Percentiles rank a stretch among this genome's conserved stretches.
These are phyloP conservation scores for Rapana venosa DNA, from an alignment of 2,888 invertebrate species.

Conservation along the genomic window DNA sequence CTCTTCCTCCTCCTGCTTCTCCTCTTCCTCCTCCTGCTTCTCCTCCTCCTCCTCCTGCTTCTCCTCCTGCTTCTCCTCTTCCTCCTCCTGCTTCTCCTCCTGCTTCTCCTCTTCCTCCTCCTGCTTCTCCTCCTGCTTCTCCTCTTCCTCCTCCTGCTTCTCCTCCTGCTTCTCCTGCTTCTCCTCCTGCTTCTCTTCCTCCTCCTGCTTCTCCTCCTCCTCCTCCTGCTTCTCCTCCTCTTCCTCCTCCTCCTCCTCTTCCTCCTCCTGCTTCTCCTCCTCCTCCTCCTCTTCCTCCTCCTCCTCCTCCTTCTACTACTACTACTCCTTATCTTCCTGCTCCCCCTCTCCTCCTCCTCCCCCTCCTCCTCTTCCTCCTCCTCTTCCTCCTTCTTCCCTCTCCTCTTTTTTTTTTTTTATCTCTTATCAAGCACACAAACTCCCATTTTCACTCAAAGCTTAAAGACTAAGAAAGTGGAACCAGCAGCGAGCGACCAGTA, in stretches of 20 bases:
- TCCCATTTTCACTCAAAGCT: background rate
- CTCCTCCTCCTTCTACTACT: background rate
- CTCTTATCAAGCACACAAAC: background rate
- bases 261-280: background rate
- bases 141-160: background rate
- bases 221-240: background rate
- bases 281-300: background rate
- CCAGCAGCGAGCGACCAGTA: background rate
- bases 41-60: background rate
- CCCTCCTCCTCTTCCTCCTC: background rate
- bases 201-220: background rate
- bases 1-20: background rate
- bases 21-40: background rate
- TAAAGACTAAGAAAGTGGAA: background rate
- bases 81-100: background rate
- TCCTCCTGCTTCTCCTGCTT: background rate
- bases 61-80: background rate
- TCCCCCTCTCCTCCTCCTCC: background rate
- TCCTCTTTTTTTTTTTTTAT: background rate
- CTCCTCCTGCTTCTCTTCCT: background rate
- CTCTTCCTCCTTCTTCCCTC: background rate
- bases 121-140: background rate
- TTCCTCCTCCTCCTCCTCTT: background rate
- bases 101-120: background rate
- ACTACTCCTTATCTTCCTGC: too few species aligned